phyloP scores from a whole-genome alignment of 2,113 vertebrate species.

The Eurystomus gularis region DNA sequence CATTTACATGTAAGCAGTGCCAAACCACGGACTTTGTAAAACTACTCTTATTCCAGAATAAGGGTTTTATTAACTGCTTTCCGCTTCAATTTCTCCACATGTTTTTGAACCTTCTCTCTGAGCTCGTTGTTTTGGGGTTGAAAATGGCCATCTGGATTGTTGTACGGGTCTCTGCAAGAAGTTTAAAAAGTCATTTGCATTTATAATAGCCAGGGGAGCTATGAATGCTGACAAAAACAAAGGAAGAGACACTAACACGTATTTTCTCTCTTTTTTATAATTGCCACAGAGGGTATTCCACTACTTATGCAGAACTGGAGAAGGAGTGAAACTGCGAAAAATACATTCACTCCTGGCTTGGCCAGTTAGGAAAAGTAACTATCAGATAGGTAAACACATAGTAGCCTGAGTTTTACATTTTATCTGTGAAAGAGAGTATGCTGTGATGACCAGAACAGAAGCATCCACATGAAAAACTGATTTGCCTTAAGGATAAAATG shows the following conservation, averaged over 20 bases:
- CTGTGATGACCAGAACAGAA: not conserved
- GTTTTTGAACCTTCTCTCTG: conserved; percentile 42
- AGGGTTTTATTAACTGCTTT: conserved; percentile 50
- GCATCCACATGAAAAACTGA: not conserved
- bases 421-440: not conserved
- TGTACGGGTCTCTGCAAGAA: conserved; percentile 62
- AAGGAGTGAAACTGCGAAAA: not conserved
- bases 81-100: conserved; percentile 54
- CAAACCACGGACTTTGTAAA: not conserved
- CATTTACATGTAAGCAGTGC: not conserved
- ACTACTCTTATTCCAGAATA: conserved; percentile 42
- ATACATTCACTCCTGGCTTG: not conserved
- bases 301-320: not conserved
- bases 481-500: not conserved
- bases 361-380: not conserved
- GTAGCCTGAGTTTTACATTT: not conserved
- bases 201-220: not conserved
- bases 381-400: not conserved
- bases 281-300: not conserved
- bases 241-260: not conserved
- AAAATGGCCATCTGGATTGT: not conserved
- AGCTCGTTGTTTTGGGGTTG: conserved; percentile 14
- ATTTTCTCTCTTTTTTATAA: not conserved
- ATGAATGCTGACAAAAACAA: not conserved
- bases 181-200: not conserved